A percentile compares a stretch with the other conserved stretches of the same genome.
These are phyloP conservation scores for Polypterus senegalus DNA, from an alignment of 2,113 vertebrate species.

Conservation along the genomic window DNA sequence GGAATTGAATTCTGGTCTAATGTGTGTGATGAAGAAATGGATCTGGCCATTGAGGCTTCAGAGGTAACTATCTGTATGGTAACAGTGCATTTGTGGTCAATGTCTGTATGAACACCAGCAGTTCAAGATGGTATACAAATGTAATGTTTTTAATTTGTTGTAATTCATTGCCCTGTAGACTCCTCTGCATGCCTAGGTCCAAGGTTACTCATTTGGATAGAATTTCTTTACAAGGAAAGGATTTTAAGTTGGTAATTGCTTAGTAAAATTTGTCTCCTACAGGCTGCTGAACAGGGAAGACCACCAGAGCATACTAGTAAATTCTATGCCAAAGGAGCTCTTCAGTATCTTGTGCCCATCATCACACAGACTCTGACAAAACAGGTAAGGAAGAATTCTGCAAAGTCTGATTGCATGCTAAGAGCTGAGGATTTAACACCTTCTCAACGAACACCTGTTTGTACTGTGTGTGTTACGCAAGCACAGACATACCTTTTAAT, in stretches of 20 bases:
- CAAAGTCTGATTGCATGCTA: not conserved
- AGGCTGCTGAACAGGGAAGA: conserved; percentile 93
- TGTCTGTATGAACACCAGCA: not conserved
- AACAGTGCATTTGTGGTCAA: not conserved
- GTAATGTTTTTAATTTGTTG: not conserved
- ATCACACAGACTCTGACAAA: conserved; percentile 92
- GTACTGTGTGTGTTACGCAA: too few species aligned
- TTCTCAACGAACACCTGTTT: too few species aligned
- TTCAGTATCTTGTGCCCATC: conserved; percentile 94
- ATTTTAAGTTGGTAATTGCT: not conserved
- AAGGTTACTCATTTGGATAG: not conserved
- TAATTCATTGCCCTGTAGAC: not conserved
- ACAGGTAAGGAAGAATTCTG: conserved; percentile 61
- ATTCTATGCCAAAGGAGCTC: conserved; percentile 92
- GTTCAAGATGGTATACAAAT: not conserved
- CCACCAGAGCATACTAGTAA: conserved; percentile 98
- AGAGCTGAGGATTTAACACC: not conserved
- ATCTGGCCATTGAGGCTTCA: conserved; percentile 89
- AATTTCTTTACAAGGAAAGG: not conserved
- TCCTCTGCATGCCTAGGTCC: not conserved
- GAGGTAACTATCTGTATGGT: conserved; percentile 55
- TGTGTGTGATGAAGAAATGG: conserved; percentile 98
- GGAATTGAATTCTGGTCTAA: conserved; percentile 98
- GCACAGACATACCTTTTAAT: too few species aligned
- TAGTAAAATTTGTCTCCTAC: not conserved